Evolutionary conservation across 2,888 invertebrate genomes (phyloP).

Genomic region (Apodemia duryi): DNA sequence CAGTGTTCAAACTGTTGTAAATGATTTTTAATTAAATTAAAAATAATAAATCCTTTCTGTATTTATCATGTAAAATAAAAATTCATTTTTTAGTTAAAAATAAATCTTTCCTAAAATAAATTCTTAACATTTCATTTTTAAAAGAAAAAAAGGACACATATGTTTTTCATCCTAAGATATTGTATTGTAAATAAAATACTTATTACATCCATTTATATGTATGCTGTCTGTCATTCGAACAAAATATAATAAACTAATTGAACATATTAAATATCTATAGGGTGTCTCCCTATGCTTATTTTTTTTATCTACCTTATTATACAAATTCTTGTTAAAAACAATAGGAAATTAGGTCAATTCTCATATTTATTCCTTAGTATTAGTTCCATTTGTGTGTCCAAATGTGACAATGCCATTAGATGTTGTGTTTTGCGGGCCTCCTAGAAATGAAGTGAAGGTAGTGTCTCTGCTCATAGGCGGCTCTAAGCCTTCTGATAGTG

Average conservation of each 20-base stretch:
- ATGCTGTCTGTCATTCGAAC: too few relatives aligned
- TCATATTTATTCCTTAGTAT: slow-evolving; percentile 29
- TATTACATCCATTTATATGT: not conserved
- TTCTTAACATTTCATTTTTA: too few relatives aligned
- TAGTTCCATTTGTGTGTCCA: slow-evolving; percentile 35
- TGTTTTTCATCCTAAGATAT: not conserved
- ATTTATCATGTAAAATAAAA: too few relatives aligned
- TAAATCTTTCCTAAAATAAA: too few relatives aligned
- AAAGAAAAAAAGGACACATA: too few relatives aligned
- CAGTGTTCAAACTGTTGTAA: too few relatives aligned
- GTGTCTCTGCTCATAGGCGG: slow-evolving; percentile 75
- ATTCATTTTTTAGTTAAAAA: too few relatives aligned
- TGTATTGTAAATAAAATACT: too few relatives aligned
- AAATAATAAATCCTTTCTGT: too few relatives aligned
- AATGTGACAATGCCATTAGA: slow-evolving; percentile 51
- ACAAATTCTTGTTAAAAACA: not conserved
- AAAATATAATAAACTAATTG: not conserved
- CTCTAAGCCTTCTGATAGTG: slow-evolving; percentile 64
- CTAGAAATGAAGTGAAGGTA: slow-evolving; percentile 74
- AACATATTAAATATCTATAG: not conserved
- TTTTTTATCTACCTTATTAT: not conserved
- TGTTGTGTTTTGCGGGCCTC: slow-evolving; percentile 54
- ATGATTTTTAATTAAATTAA: too few relatives aligned
- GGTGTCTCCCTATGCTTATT: not conserved
- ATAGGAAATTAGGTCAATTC: not conserved